Conservation (phyloP, 2,888 invertebrate genomes). For the Achlya flavicornis region DNA sequence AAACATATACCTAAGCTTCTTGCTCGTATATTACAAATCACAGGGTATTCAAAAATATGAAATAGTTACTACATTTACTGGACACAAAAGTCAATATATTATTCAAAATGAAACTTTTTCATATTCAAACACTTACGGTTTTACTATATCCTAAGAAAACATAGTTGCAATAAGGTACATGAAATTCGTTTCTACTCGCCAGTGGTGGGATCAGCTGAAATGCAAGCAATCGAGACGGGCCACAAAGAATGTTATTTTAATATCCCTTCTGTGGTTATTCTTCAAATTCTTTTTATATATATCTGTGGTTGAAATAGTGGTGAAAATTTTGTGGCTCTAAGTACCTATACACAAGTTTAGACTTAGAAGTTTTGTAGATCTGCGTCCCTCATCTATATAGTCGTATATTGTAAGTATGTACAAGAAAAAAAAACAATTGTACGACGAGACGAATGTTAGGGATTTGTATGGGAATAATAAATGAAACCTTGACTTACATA, state of each 20-base stretch:
- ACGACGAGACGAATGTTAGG: too few relatives aligned
- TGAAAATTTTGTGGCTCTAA: too few relatives aligned
- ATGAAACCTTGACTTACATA: too few relatives aligned
- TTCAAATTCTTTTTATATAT: neutral
- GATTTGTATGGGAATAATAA: too few relatives aligned
- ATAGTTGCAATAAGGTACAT: neutral
- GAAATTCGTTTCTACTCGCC: neutral
- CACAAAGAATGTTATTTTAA: neutral
- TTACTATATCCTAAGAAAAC: slow-evolving; percentile 1
- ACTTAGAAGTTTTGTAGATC: too few relatives aligned
- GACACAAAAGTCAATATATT: neutral
- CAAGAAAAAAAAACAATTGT: too few relatives aligned
- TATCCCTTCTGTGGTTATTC: neutral
- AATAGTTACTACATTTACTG: neutral
- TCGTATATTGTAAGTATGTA: too few relatives aligned
- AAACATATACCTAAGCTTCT: too few relatives aligned
- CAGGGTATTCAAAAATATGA: neutral
- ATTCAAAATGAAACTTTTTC: slow-evolving; percentile 20
- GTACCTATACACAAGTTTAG: too few relatives aligned
- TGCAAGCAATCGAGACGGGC: slow-evolving; percentile 12
- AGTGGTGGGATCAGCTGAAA: slow-evolving; percentile 13
- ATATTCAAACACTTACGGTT: neutral
- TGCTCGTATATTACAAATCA: too few relatives aligned
- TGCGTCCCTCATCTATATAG: too few relatives aligned
- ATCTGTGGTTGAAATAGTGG: neutral